Evolutionary conservation across 2,797 vertebrate species (phyloP), one percentile per base, ranked within the genome.

Genomic region (Gastrophryne carolinensis): DNA sequence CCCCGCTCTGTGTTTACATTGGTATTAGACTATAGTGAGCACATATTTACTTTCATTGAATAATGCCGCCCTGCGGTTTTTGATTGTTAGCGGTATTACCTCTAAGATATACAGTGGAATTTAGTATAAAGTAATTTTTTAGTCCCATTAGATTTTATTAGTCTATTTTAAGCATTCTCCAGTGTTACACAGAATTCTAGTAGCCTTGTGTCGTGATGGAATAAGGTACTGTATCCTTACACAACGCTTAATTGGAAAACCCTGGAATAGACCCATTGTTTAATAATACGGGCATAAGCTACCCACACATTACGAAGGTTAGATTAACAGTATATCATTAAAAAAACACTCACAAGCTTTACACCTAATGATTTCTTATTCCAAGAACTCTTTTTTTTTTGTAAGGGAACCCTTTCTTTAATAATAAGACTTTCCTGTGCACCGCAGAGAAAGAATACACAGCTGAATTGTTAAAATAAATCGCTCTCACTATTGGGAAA

Each of bases 381-480:
- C 53, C 3, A 10, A 68, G 65, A 68, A 68, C 34, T 35, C 47
- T n/a, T 23, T 17, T 10, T 54, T 54, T 68, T 39, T 54, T 68
- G 65, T 53, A 67, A 37, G 65, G 65, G 23, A 54, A 54, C 17
- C 49, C 65, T 39, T 26, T 44, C 34, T 23, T 17, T n/a, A 54
- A 37, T 23, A 54, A 68, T 54, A 37, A 12, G 34, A 10, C 34
- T 56, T 56, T 34, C 32, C 17, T 30, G 47, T 65, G 19, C 1
- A 44, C 15, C 12, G 23, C 3, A 53, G 53, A 13, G 56, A 41
- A 60, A 32, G 32, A 27, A 41, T 64, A 44, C 49, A n/a, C 15
- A 26, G 44, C 62, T 64, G 23, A 34, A 49, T 54, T 30, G 30
- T 58, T 24, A 58, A 60, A 71, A 60, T 61, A 60, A 71, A 60